Base-by-base conservation (phyloP, 1,140 invertebrate genomes). In the Meloidogyne hapla region DNA sequence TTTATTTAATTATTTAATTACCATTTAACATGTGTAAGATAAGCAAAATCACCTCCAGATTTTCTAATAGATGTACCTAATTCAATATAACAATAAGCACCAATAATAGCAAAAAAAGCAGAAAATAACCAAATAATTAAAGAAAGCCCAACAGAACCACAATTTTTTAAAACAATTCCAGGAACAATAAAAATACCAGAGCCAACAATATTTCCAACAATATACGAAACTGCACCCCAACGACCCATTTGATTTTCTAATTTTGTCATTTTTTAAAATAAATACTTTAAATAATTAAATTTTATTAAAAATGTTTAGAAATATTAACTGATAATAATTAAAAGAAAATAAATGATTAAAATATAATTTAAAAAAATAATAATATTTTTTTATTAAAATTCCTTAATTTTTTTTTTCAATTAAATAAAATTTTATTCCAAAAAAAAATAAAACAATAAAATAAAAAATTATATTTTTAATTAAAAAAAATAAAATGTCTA, bases 121-220 rank as follows among this genome's bases (percentile, higher is more conserved):
- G 83, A 83, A 4, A 83, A 21, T 26, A 38, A 23, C 81, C 81
- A 83, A 64, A 83, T 73, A 28, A 74, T 74, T 18, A 83, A 72
- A 13, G 81, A 82, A 28, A 84, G 67, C 15, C 81, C 81, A 48
- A 83, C 79, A n/a, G 86, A 87, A 38, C 78, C 73, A 5, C 84
- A 81, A 64, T 81, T 65, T 23, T 69, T 63, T 21, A 84, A 75
- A 26, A 86, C 84, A 18, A 71, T 75, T 10, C 92, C 93, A 1
- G 94, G 94, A 56, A 93, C 94, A 21, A 97, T 93, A 88, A 97
- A 97, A 84, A 97, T 96, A 0, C 94, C 94, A 4, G 92, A 93
- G 45, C 94, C 94, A 76, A 96, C 95, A 84, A 96, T 96, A 77
- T 93, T 94, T 1, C 94, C 94, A 45, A 96, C 93, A 80, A 96